Evolutionary conservation across 1,140 invertebrate genomes (phyloP).

Genomic region (Penaeus chinensis): DNA sequence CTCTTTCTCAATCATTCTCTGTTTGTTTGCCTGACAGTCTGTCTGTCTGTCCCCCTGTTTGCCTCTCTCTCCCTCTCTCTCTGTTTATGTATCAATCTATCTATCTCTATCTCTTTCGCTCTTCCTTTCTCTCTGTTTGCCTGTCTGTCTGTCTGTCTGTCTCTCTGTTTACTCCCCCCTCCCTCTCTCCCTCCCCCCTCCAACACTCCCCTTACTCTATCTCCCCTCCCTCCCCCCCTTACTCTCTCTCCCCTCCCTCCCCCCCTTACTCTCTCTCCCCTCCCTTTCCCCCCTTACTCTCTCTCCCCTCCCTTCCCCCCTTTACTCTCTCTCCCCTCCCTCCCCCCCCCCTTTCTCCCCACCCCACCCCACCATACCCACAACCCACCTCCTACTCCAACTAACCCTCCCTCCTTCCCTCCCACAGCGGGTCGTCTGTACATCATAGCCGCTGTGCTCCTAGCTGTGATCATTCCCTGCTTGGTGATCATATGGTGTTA

Average conservation of each 20-base stretch:
- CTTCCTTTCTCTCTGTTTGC: too few species aligned
- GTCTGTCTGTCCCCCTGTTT: background rate
- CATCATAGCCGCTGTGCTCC: conserved; percentile 5
- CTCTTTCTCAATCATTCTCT: background rate
- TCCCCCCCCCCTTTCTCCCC: background rate
- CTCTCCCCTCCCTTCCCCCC: background rate
- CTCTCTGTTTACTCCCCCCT: background rate
- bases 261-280: background rate
- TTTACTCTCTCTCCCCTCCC: background rate
- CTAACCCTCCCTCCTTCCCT: background rate
- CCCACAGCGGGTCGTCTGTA: conserved; percentile 19
- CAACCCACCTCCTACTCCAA: background rate
- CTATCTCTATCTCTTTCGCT: too few species aligned
- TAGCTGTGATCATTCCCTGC: conserved; percentile 18
- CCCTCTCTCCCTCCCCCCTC: background rate
- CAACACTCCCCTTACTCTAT: background rate
- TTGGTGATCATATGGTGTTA: conserved; percentile 40
- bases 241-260: conserved; percentile 12
- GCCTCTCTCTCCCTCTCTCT: background rate
- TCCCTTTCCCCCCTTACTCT: background rate
- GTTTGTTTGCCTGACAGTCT: background rate
- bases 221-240: background rate
- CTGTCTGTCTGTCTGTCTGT: background rate
- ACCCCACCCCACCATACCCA: background rate
- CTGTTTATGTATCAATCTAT: too few species aligned